These are phyloP conservation scores for Heliconius sara DNA, from an alignment of 2,888 invertebrate species.

Conservation along the genomic window DNA sequence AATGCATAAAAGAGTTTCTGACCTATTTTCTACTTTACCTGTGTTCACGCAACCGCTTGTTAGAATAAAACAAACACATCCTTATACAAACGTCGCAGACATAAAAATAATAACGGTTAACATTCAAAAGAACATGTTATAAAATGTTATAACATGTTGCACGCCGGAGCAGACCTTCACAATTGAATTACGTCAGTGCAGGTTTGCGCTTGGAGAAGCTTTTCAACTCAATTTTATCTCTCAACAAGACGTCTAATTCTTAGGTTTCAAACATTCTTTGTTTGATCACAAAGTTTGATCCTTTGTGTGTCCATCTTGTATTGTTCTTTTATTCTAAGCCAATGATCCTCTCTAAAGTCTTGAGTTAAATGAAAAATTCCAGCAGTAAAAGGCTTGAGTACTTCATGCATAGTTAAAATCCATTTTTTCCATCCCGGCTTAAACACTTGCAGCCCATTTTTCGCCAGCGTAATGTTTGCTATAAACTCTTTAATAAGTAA, in stretches of 20 bases:
- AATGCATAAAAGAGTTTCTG: neutral
- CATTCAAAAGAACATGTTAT: conserved; percentile 1
- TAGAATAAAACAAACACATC: conserved; percentile 3
- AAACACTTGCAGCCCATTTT: conserved; percentile 45
- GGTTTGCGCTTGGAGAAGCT: conserved; percentile 34
- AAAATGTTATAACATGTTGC: conserved; percentile 5
- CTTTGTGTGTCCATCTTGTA: conserved; percentile 35
- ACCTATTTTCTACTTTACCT: neutral
- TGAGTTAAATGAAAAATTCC: conserved; percentile 27
- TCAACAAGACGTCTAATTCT: conserved; percentile 38
- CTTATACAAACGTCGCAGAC: conserved; percentile 10
- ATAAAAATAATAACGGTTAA: conserved; percentile 21
- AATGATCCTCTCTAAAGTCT: conserved; percentile 12
- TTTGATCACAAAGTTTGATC: conserved; percentile 23
- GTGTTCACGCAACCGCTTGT: conserved; percentile 2
- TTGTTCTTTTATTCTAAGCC: conserved; percentile 12
- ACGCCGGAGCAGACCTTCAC: conserved; percentile 4
- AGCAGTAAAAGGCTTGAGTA: conserved; percentile 26
- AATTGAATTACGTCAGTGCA: conserved; percentile 30
- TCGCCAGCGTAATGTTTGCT: conserved; percentile 43
- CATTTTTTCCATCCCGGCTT: conserved; percentile 42
- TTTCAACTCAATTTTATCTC: conserved; percentile 39
- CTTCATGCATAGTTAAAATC: conserved; percentile 41
- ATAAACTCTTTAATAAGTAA: conserved; percentile 53
- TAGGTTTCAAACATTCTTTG: conserved; percentile 8